These are phyloP conservation scores for Sinocyclocheilus grahami DNA, from an alignment of 2,113 vertebrate genomes.

Conservation along the genomic window DNA sequence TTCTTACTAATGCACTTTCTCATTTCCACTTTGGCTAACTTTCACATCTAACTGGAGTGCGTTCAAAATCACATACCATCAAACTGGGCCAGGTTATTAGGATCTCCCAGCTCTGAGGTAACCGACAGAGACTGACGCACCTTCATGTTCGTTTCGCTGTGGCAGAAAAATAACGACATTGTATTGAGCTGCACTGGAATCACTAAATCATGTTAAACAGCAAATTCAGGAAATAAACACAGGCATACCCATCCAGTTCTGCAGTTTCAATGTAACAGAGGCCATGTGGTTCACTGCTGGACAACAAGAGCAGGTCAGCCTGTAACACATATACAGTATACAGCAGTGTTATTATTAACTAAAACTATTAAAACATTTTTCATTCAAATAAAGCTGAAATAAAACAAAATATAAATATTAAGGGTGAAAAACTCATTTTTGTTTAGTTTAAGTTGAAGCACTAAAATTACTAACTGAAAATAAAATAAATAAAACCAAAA, in stretches of 20 bases:
- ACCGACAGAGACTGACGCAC: constrained; percentile 89
- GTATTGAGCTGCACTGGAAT: neutral
- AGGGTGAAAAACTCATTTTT: too few relatives aligned
- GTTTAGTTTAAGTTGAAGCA: neutral
- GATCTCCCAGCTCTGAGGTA: constrained; percentile 84
- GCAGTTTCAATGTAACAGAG: constrained; percentile 96
- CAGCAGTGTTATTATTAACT: neutral
- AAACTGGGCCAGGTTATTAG: constrained; percentile 83
- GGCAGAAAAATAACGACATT: constrained; percentile 28
- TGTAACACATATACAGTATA: constrained; percentile 60
- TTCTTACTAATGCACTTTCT: neutral
- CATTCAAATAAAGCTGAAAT: neutral
- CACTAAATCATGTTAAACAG: constrained; percentile 7
- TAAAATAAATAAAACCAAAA: neutral
- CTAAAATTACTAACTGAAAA: neutral
- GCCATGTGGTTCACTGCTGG: constrained; percentile 92
- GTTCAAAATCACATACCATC: constrained; percentile 74
- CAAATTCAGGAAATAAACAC: constrained; percentile 10
- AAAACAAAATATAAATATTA: neutral
- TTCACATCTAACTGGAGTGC: neutral
- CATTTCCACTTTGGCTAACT: neutral
- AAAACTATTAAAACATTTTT: neutral
- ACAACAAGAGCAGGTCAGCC: constrained; percentile 94
- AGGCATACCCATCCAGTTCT: constrained; percentile 90
- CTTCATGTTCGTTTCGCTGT: constrained; percentile 94